Percentiles rank a stretch among this genome's conserved stretches.
Conservation (phyloP, 2,797 vertebrate species). For the Oryzias dopingdopingensis region DNA sequence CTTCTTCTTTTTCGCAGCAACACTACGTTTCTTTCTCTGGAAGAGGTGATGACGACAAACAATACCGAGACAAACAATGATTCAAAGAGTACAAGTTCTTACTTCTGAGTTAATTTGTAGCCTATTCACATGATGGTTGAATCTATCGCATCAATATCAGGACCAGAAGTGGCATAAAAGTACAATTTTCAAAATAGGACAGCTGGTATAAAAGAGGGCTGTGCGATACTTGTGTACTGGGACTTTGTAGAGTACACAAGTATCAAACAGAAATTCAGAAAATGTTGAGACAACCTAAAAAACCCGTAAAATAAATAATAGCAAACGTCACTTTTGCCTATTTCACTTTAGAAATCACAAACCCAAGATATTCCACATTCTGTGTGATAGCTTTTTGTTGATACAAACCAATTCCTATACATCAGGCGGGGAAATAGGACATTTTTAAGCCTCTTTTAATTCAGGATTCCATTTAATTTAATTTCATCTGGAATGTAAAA, state of each 20-base stretch:
- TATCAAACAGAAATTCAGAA: background rate
- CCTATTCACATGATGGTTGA: background rate
- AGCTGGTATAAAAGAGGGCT: no score
- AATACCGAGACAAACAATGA: conserved; percentile 78
- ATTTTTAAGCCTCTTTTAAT: background rate
- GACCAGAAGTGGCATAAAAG: no score
- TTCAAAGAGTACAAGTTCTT: conserved; percentile 26
- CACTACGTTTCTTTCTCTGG: conserved; percentile 93
- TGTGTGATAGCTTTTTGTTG: background rate
- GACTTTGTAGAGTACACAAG: background rate
- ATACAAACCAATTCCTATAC: background rate
- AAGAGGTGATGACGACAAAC: conserved; percentile 84
- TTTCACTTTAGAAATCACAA: background rate
- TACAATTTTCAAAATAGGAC: no score
- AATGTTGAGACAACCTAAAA: background rate
- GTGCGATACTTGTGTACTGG: no score
- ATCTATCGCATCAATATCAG: no score
- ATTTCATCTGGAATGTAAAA: no score
- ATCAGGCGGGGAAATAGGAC: background rate
- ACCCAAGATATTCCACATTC: background rate
- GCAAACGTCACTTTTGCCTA: background rate
- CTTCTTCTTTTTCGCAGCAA: conserved; percentile 90
- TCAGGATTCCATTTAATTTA: no score
- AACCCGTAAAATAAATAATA: background rate
- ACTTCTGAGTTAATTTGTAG: conserved; percentile 5